Percentiles rank a stretch among this genome's conserved stretches.
phyloP scores from a whole-genome alignment of 2,113 vertebrate species.

The Prionailurus viverrinus region DNA sequence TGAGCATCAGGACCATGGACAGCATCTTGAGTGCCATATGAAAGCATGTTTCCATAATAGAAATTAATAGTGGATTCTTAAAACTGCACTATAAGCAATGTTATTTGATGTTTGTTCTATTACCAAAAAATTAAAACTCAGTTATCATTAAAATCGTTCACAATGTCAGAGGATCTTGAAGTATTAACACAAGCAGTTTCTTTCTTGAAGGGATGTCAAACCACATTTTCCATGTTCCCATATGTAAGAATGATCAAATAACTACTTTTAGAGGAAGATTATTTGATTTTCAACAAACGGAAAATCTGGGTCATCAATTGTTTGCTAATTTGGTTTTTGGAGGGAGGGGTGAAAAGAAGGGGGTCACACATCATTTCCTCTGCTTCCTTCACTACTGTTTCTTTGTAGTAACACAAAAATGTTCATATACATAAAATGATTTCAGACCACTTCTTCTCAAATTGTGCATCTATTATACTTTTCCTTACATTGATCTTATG shows the following conservation, averaged over 20 bases:
- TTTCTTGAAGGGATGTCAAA: slow-evolving; percentile 51
- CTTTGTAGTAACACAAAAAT: neutral
- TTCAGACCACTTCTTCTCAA: slow-evolving; percentile 20
- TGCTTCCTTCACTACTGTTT: neutral
- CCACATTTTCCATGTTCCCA: neutral
- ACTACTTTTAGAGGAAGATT: neutral
- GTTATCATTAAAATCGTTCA: slow-evolving; percentile 51
- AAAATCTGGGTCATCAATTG: neutral
- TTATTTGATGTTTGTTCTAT: slow-evolving; percentile 41
- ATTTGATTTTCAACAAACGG: slow-evolving; percentile 23
- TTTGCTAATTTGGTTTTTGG: neutral
- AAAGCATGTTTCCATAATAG: neutral
- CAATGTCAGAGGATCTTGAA: slow-evolving; percentile 35
- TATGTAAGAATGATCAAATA: slow-evolving; percentile 1
- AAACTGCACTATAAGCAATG: slow-evolving; percentile 44
- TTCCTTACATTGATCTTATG: slow-evolving; percentile 32
- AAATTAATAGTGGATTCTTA: slow-evolving; percentile 52
- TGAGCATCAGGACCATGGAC: slow-evolving; percentile 70
- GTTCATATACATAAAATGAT: neutral
- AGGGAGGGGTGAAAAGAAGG: neutral
- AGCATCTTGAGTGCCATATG: neutral
- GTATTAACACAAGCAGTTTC: neutral
- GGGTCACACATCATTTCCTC: neutral
- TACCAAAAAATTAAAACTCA: slow-evolving; percentile 61
- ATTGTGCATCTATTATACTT: neutral